phyloP scores from a whole-genome alignment of 2,888 invertebrate species.

The Ennomos erosarius region DNA sequence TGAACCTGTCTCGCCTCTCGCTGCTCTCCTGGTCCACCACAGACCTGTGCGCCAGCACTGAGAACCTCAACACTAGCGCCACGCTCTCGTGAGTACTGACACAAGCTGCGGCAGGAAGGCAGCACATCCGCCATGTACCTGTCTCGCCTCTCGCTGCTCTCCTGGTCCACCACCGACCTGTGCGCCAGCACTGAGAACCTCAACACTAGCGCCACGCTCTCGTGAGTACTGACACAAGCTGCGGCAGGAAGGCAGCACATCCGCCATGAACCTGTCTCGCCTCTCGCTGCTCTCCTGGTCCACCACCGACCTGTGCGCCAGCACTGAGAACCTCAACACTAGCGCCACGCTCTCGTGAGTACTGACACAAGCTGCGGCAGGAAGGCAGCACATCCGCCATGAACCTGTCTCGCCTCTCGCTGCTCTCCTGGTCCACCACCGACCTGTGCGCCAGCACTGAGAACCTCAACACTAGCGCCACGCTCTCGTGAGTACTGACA shows the following conservation, averaged over 20 bases:
- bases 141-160: slow-evolving; percentile 92
- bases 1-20: slow-evolving; percentile 92
- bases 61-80: slow-evolving; percentile 84
- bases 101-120: slow-evolving; percentile 88
- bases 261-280: slow-evolving; percentile 91
- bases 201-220: slow-evolving; percentile 67
- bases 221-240: slow-evolving; percentile 71
- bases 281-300: slow-evolving; percentile 93
- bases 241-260: slow-evolving; percentile 89
- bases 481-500: slow-evolving; percentile 64
- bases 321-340: slow-evolving; percentile 87
- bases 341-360: slow-evolving; percentile 70
- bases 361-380: slow-evolving; percentile 83
- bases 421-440: slow-evolving; percentile 93
- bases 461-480: slow-evolving; percentile 82
- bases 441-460: slow-evolving; percentile 91
- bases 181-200: slow-evolving; percentile 90
- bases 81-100: slow-evolving; percentile 66
- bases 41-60: slow-evolving; percentile 90
- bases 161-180: slow-evolving; percentile 93
- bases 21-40: slow-evolving; percentile 93
- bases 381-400: slow-evolving; percentile 89
- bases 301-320: slow-evolving; percentile 91
- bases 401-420: slow-evolving; percentile 92
- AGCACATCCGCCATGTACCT: slow-evolving; percentile 90